A percentile compares a stretch with the other conserved stretches of the same genome.
These are phyloP conservation scores for Sebastes kiyomatsui DNA, from an alignment of 2,797 vertebrate genomes.

Conservation along the genomic window DNA sequence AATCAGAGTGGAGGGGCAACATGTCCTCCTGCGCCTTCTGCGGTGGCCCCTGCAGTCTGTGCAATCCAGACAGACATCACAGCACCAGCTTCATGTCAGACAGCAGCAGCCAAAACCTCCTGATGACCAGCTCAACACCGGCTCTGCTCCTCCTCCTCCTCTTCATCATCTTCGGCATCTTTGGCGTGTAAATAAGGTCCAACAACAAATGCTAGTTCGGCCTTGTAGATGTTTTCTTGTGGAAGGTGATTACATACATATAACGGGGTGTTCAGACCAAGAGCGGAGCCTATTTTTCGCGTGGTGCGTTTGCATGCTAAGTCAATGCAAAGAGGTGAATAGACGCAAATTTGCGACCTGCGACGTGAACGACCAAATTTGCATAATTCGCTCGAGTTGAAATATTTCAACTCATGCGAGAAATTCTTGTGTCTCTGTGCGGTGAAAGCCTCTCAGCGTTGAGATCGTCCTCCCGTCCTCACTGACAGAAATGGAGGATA, in stretches of 20 bases:
- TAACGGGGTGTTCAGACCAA: no score
- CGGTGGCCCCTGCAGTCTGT: conserved; percentile 71
- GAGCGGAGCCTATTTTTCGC: no score
- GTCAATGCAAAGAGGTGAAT: no score
- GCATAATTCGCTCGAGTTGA: no score
- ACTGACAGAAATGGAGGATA: no score
- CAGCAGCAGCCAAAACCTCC: neutral
- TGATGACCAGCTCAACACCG: neutral
- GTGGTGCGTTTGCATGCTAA: no score
- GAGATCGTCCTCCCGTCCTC: no score
- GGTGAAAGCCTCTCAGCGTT: no score
- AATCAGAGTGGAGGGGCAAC: conserved; percentile 73
- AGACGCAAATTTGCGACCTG: no score
- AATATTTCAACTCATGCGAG: no score
- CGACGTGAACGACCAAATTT: no score
- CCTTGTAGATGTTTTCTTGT: neutral
- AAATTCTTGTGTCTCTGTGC: no score
- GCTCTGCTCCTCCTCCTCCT: conserved; percentile 37
- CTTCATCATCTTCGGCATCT: neutral
- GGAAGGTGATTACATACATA: neutral
- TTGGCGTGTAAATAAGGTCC: conserved; percentile 5
- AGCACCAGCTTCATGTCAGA: accelerated
- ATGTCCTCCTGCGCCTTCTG: conserved; percentile 83
- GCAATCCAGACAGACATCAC: neutral
- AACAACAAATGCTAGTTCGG: neutral